Conservation (phyloP, 2,797 vertebrate genomes). For the Megalops cyprinoides region DNA sequence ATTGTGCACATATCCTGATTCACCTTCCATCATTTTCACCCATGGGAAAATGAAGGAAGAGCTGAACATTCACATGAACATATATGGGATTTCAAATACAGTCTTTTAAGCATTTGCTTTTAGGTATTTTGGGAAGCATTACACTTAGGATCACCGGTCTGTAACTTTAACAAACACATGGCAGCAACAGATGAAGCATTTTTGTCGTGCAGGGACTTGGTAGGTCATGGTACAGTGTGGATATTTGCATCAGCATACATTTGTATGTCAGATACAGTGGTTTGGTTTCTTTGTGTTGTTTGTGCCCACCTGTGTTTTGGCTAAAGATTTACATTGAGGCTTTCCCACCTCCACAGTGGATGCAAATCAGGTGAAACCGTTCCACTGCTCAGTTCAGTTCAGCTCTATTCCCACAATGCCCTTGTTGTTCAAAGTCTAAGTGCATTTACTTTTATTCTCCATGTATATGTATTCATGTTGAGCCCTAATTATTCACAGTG, state of each 20-base stretch:
- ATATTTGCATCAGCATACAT: conserved; percentile 21
- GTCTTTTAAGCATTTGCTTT: conserved; percentile 29
- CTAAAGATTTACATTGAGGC: conserved; percentile 10
- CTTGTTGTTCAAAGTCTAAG: neutral
- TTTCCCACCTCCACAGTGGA: neutral
- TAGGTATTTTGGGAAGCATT: conserved; percentile 9
- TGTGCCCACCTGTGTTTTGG: conserved; percentile 7
- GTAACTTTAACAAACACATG: neutral
- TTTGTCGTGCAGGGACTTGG: neutral
- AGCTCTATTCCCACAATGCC: neutral
- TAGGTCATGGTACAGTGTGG: conserved; percentile 21
- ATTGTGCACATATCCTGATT: conserved; percentile 9
- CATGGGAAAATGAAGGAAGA: conserved; percentile 2
- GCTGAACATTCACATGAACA: conserved; percentile 4
- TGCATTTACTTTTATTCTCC: neutral
- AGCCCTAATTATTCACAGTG: too few species aligned
- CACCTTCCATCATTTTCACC: too few species aligned
- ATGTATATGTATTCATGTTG: too few species aligned
- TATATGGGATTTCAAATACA: conserved; percentile 17
- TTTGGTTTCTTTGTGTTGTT: conserved; percentile 8
- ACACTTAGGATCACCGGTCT: neutral
- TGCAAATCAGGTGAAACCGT: neutral
- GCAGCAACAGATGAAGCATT: conserved; percentile 12
- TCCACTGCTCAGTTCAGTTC: neutral
- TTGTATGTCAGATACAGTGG: neutral